phyloP scores from a whole-genome alignment of 1,140 invertebrate species.

The Leptoteleia sp. region DNA sequence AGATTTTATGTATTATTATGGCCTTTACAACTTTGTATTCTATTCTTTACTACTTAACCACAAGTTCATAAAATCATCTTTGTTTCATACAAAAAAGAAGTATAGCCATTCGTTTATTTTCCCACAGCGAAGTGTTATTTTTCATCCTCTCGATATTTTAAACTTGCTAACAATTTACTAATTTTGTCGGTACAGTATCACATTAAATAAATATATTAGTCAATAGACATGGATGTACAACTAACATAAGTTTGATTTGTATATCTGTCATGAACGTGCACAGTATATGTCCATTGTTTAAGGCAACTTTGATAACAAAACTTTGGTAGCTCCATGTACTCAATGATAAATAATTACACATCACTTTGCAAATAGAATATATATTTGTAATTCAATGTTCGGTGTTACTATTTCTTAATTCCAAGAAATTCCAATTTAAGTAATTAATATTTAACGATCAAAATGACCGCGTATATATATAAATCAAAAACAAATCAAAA shows the following conservation, averaged over 20 bases:
- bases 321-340: constrained; percentile 2
- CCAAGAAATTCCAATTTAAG: background rate
- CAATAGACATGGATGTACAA: background rate
- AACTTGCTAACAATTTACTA: too few relatives aligned
- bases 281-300: constrained; percentile 32
- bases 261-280: constrained; percentile 35
- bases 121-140: too few relatives aligned
- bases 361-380: background rate
- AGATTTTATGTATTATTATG: too few relatives aligned
- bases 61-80: too few relatives aligned
- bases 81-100: too few relatives aligned
- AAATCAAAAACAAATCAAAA: too few relatives aligned
- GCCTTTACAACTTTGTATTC: too few relatives aligned
- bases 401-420: background rate
- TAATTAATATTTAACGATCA: background rate
- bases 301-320: constrained; percentile 39
- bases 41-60: too few relatives aligned
- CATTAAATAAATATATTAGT: background rate
- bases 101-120: too few relatives aligned
- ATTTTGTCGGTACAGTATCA: background rate
- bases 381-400: background rate
- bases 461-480: background rate
- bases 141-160: too few relatives aligned
- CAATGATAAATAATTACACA: constrained; percentile 12
- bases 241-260: constrained; percentile 30